Conservation (phyloP, 1,140 invertebrate species). For the Lepidurus couesii region DNA sequence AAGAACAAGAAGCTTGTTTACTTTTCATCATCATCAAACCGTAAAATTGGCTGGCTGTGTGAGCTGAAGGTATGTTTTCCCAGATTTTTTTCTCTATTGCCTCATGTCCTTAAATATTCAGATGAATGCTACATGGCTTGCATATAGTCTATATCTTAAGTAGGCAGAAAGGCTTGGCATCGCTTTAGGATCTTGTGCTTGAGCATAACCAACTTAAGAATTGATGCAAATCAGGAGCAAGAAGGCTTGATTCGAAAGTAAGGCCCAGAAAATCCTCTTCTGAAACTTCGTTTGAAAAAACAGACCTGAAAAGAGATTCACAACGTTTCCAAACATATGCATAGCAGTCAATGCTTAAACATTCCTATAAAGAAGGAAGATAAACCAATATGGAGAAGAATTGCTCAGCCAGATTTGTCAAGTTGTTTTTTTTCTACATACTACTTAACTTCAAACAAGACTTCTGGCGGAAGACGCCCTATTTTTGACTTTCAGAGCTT, state of each 20-base stretch:
- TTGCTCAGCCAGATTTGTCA: not conserved
- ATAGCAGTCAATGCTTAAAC: not conserved
- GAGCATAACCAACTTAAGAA: not conserved
- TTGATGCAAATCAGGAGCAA: not conserved
- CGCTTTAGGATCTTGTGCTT: not conserved
- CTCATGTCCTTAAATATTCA: not conserved
- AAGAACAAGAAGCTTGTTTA: not conserved
- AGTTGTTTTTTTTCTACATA: not conserved
- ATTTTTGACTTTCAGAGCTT: not conserved
- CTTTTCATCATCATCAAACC: not conserved
- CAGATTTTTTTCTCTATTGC: not conserved
- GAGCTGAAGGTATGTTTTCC: too few species aligned
- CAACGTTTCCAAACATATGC: too few species aligned
- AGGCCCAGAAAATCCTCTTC: not conserved
- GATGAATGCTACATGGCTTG: not conserved
- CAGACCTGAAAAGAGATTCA: too few species aligned
- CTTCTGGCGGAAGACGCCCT: conserved; percentile 15
- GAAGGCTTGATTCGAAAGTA: not conserved
- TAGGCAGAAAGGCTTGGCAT: not conserved
- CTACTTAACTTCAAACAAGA: not conserved
- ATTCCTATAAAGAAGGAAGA: not conserved
- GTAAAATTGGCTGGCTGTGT: too few species aligned
- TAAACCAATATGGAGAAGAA: not conserved
- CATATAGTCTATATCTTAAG: not conserved
- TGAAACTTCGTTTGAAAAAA: too few species aligned